phyloP scores from a whole-genome alignment of 1,140 invertebrate species.

The Drosophila guanche region DNA sequence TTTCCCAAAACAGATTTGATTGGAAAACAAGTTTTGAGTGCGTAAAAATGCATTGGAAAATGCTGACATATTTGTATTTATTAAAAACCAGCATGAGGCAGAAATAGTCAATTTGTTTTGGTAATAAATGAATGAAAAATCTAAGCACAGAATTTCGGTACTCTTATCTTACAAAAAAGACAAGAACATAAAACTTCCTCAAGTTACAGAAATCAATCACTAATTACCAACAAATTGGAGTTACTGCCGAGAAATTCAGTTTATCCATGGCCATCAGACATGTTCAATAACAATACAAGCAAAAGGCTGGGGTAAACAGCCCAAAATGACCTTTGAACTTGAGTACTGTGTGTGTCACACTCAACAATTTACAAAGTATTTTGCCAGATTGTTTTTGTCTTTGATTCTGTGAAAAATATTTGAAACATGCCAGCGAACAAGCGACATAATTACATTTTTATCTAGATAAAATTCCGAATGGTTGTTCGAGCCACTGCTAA shows the following conservation, averaged over 20 bases:
- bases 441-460: conserved; percentile 34
- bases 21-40: too few relatives aligned
- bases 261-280: conserved; percentile 9
- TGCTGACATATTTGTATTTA: not conserved
- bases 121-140: not conserved
- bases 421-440: conserved; percentile 16
- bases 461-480: conserved; percentile 29
- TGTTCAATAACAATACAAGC: not conserved
- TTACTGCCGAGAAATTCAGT: too few relatives aligned
- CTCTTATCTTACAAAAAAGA: too few relatives aligned
- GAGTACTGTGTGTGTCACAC: not conserved
- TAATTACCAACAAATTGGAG: too few relatives aligned
- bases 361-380: not conserved
- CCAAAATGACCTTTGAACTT: conserved; percentile 13
- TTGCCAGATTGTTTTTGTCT: conserved; percentile 18
- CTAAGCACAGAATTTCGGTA: too few relatives aligned
- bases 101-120: not conserved
- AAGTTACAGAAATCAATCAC: too few relatives aligned
- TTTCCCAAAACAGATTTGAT: too few relatives aligned
- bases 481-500: not conserved
- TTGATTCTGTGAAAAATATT: conserved; percentile 19
- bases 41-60: too few relatives aligned
- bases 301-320: not conserved
- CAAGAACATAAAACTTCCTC: too few relatives aligned
- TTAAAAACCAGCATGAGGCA: not conserved